Evolutionary conservation across 2,113 vertebrate species (phyloP).

Genomic region (Cariama cristata): DNA sequence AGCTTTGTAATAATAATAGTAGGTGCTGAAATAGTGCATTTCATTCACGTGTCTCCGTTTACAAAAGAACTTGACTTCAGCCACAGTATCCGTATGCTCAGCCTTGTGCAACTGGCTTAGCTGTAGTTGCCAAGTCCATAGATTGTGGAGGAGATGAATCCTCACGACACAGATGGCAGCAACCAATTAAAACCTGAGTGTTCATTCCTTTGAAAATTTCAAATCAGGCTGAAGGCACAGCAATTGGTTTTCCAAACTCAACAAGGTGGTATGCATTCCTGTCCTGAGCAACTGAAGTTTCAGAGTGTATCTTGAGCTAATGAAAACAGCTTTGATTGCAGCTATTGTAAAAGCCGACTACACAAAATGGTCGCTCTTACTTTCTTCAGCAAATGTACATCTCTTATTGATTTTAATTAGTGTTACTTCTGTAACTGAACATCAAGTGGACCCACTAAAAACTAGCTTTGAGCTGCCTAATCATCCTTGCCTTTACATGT

Average conservation of each 20-base stretch:
- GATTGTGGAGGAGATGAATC: background rate
- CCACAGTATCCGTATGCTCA: background rate
- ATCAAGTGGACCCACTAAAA: background rate
- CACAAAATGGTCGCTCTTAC: background rate
- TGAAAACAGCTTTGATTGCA: background rate
- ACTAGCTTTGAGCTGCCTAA: background rate
- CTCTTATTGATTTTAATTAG: background rate
- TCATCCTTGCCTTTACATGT: background rate
- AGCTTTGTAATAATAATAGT: background rate
- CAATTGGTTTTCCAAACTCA: accelerated
- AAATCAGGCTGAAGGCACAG: background rate
- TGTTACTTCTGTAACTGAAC: background rate
- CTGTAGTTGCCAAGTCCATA: background rate
- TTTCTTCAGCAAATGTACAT: background rate
- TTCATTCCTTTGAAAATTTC: background rate
- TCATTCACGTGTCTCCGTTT: background rate
- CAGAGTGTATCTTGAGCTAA: background rate
- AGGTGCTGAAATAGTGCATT: background rate
- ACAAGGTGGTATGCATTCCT: background rate
- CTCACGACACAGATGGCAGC: background rate
- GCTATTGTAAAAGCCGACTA: background rate
- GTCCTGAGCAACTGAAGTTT: background rate
- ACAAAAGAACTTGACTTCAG: accelerated
- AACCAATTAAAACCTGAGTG: background rate
- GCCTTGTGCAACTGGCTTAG: background rate